Conservation (phyloP, 2,113 vertebrate genomes). For the Anser cygnoides region DNA sequence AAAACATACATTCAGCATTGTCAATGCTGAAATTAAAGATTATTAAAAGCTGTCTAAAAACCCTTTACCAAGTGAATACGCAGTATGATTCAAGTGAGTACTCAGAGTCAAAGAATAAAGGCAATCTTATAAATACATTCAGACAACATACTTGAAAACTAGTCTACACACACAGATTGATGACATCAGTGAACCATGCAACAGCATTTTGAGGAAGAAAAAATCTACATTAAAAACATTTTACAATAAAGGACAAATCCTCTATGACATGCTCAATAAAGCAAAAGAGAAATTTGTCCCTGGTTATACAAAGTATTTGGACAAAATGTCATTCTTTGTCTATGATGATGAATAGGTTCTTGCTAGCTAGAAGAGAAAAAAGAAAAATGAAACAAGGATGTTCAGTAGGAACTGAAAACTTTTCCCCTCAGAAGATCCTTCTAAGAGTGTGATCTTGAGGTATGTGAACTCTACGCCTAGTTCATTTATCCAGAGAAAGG, state of each 20-base stretch:
- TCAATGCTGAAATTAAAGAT: background rate
- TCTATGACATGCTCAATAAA: slow-evolving; percentile 12
- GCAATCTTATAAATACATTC: slow-evolving; percentile 1
- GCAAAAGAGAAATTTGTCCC: slow-evolving; percentile 34
- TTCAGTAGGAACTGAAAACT: background rate
- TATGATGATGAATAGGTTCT: slow-evolving; percentile 37
- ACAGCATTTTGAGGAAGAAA: background rate
- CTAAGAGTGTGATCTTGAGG: background rate
- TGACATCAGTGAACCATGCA: background rate
- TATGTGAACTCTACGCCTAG: background rate
- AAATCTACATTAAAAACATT: background rate
- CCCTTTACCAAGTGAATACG: background rate
- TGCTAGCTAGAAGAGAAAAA: background rate
- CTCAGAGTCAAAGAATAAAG: background rate
- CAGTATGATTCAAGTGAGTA: background rate
- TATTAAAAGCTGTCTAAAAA: background rate
- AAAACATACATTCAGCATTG: background rate
- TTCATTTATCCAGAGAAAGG: background rate
- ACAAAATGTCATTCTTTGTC: slow-evolving; percentile 35
- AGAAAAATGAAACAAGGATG: background rate
- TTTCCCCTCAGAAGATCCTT: background rate
- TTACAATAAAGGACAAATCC: slow-evolving; percentile 11
- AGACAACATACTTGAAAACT: background rate
- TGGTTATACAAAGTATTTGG: slow-evolving; percentile 23
- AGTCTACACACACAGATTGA: background rate